Evolutionary conservation across 2,797 vertebrate genomes (phyloP), one percentile per base, ranked within the genome.

Genomic region (Notolabrus celidotus): DNA sequence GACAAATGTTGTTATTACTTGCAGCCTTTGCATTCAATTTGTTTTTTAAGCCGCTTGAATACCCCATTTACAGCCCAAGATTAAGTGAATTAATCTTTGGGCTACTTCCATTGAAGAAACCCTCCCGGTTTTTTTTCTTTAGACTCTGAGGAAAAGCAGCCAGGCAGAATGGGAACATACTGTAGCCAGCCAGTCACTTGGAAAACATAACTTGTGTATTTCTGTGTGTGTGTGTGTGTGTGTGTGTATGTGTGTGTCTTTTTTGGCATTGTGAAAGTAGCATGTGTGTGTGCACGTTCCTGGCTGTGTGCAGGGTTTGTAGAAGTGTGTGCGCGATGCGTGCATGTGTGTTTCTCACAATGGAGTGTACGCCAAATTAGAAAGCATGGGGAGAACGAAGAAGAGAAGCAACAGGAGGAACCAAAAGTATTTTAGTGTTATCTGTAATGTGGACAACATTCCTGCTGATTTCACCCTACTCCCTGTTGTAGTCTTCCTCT

Each of bases 81-180:
- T 93, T 92, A 94, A 88, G 85, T 80, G 77, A 92, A 94, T 93
- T 92, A 92, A 93, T 93, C 91, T 92, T 92, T 89, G 73, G 64
- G 78, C 61, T 80, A 74, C 83, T 89, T 83, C 67, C 72, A 85
- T 73, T 86, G 77, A 81, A 67, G 75, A 82, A 86, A 75, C 74
- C n/a, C 61, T 56, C 55, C 56, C 49, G 54, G 34, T 60, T 80
- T 83, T 77, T 77, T 66, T 69, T 46, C n/a, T 59, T 72, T 59
- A 31, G 57, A 71, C 55, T 66, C 54, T 10, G 41, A 78, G 39
- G 51, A 51, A 74, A 82, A 79, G 20, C 57, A 77, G 49, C 56
- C 46, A 65, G 53, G 62, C 54, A 67, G 46, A 68, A 70, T 68
- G 50, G 31, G 68, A 69, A 67, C 25, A 25, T 10, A 64, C 38